These are phyloP conservation scores for Drosophila takahashii DNA, from an alignment of 1,140 invertebrate species.

Conservation along the genomic window DNA sequence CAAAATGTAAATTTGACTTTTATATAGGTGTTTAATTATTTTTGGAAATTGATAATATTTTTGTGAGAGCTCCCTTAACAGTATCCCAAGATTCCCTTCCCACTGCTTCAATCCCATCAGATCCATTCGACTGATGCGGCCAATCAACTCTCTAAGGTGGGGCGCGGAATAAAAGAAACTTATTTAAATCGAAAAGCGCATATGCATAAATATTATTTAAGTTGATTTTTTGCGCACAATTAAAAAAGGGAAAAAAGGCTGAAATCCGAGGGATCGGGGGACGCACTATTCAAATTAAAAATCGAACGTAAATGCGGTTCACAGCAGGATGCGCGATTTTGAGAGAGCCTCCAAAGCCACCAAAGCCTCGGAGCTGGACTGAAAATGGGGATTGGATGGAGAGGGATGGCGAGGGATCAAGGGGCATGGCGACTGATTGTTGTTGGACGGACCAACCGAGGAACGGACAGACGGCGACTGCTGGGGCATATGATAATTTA, in stretches of 20 bases:
- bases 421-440: slow-evolving; percentile 47
- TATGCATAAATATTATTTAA: slow-evolving; percentile 81
- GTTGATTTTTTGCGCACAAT: slow-evolving; percentile 76
- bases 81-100: background rate
- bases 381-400: slow-evolving; percentile 10
- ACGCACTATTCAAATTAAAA: slow-evolving; percentile 80
- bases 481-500: slow-evolving; percentile 80
- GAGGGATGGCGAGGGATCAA: background rate
- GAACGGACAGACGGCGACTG: slow-evolving; percentile 43
- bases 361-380: slow-evolving; percentile 28
- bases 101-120: slow-evolving; percentile 6
- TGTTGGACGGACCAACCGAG: slow-evolving; percentile 39
- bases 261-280: slow-evolving; percentile 3
- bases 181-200: slow-evolving; percentile 78
- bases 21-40: no score
- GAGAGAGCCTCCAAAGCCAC: slow-evolving; percentile 43
- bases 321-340: slow-evolving; percentile 78
- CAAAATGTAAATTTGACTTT: no score
- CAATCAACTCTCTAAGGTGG: slow-evolving; percentile 41
- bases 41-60: background rate
- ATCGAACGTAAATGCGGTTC: slow-evolving; percentile 81
- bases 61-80: background rate
- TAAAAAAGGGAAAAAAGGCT: slow-evolving; percentile 55
- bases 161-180: slow-evolving; percentile 54
- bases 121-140: slow-evolving; percentile 4